Conservation (phyloP, 2,113 vertebrate genomes). For the Brachyhypopomus gauderio region DNA sequence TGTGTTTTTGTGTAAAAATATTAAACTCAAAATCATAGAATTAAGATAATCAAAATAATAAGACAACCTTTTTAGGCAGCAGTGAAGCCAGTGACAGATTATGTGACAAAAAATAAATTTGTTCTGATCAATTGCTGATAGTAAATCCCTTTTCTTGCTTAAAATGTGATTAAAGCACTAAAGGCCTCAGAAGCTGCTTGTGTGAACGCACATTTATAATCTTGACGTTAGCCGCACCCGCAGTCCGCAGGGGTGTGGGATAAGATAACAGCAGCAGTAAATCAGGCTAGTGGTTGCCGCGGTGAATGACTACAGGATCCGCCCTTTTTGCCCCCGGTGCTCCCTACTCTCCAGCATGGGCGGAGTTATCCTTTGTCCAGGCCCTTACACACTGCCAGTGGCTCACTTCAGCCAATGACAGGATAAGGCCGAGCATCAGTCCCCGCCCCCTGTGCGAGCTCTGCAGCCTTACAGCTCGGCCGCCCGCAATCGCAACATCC, state of each 20-base stretch:
- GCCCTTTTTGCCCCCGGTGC: conserved; percentile 58
- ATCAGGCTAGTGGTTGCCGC: conserved; percentile 59
- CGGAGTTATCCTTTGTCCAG: conserved; percentile 69
- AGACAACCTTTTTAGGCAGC: too few relatives aligned
- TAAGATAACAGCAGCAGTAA: conserved; percentile 68
- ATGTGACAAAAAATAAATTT: too few relatives aligned
- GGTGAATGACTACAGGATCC: conserved; percentile 64
- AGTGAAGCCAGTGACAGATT: too few relatives aligned
- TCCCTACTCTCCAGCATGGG: conserved; percentile 68
- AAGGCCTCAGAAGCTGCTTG: conserved; percentile 18
- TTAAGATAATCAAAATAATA: too few relatives aligned
- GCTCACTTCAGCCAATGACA: conserved; percentile 60
- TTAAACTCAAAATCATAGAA: too few relatives aligned
- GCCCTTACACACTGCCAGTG: conserved; percentile 65
- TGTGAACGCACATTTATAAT: conserved; percentile 25
- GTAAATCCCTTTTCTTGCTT: not conserved
- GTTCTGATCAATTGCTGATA: not conserved
- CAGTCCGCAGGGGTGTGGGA: conserved; percentile 26
- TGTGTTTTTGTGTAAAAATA: too few relatives aligned
- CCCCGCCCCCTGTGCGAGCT: too few relatives aligned
- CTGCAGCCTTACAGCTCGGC: conserved; percentile 54
- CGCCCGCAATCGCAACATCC: conserved; percentile 62
- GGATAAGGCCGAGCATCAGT: conserved; percentile 55
- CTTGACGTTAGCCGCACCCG: not conserved
- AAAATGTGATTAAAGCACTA: not conserved